Evolutionary conservation across 2,797 vertebrate genomes (phyloP).

Genomic region (Liasis olivaceus): DNA sequence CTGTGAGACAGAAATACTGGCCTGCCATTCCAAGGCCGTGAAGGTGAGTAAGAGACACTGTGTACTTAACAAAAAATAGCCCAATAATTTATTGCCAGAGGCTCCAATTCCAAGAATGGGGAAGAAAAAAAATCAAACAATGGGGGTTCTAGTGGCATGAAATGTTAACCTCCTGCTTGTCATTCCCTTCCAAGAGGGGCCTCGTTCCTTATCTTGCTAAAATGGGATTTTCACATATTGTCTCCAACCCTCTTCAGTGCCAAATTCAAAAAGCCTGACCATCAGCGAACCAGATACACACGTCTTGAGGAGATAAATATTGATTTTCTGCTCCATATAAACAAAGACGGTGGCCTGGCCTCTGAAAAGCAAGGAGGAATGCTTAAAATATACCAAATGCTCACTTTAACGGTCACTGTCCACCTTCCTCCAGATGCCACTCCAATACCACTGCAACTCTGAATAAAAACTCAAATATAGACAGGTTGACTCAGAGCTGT

Average conservation of each 20-base stretch:
- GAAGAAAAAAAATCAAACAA: background rate
- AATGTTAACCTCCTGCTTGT: background rate
- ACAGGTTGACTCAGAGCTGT: background rate
- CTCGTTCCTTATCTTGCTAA: background rate
- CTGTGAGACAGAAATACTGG: background rate
- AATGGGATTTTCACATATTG: background rate
- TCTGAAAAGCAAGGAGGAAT: background rate
- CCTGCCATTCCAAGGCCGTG: background rate
- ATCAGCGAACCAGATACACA: background rate
- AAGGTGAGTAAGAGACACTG: background rate
- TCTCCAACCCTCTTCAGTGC: background rate
- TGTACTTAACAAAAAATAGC: background rate
- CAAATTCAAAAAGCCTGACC: background rate
- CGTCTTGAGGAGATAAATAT: conserved; percentile 14
- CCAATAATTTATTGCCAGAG: background rate
- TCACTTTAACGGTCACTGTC: background rate
- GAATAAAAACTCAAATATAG: background rate
- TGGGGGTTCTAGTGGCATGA: background rate
- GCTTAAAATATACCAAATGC: background rate
- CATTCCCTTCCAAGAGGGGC: background rate
- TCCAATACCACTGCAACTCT: background rate
- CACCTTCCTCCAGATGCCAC: background rate
- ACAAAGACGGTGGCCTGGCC: background rate
- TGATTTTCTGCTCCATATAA: conserved; percentile 26
- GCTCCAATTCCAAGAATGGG: background rate